Evolutionary conservation across 2,113 vertebrate genomes (phyloP), one percentile per base, ranked within the genome.

Genomic region (Ailuropoda melanoleuca): DNA sequence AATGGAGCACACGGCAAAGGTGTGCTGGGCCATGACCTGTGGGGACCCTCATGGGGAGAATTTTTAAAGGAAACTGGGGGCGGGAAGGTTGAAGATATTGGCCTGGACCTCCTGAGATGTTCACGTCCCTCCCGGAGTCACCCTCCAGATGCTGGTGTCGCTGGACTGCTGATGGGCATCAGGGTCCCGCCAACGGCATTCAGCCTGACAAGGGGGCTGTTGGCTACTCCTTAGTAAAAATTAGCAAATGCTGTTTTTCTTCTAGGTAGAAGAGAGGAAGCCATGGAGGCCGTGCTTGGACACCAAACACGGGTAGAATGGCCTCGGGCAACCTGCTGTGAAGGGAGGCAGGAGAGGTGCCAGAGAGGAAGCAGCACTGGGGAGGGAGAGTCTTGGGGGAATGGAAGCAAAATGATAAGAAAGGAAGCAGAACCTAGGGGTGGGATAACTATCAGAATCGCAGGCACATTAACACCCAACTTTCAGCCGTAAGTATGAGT

Each of bases 1-100:
- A 26, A 4, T 1, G 26, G 48, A 18, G 4, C 46, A 14, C 37
- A 10, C 2, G 3, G 70, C 3, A 6, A 6, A 18, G 6, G 9
- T 34, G 48, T 21, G 14, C 53, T 55, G 48, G 58, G 37, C 11
- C n/a, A 3, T 66, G 58, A 6, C 48, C 11, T 13, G 3, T 1
- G 46, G 72, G 19, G 43, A 18, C 43, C 21, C 56, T 46, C 18
- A 4, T 68, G 29, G 66, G 26, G 34, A 14, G 39, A 34, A 43
- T 12, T 39, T 55, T 23, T 81, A 50, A 48, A 58, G 29, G 72
- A 48, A 37, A 4, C 6, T 19, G 10, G 34, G 21, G 46, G 3
- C 4, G 1, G 29, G 34, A 82, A n/a, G 64, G 15, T 24, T 83
- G 29, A 60, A 77, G 26, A 60, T 11, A 60, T 2, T 43, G 14